Evolutionary conservation across 1,140 invertebrate genomes (phyloP).

Genomic region (Chlorops oryzae): DNA sequence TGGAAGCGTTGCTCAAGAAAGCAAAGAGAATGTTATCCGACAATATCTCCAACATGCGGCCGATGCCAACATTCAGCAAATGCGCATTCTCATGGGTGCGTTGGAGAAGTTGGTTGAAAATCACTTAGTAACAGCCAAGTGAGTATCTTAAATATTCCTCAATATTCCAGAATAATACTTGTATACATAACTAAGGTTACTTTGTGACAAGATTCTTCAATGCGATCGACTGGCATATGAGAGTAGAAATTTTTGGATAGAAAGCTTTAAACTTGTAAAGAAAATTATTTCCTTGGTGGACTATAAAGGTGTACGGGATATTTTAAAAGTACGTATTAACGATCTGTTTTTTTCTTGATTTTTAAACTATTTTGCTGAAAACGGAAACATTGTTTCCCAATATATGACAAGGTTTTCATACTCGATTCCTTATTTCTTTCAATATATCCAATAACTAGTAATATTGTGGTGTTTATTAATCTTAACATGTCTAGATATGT

Average conservation of each 20-base stretch:
- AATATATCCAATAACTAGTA: background rate
- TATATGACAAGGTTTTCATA: background rate
- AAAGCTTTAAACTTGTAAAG: conserved; percentile 78
- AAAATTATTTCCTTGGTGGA: conserved; percentile 85
- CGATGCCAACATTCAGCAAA: conserved; percentile 61
- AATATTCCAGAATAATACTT: background rate
- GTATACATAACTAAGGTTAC: conserved; percentile 54
- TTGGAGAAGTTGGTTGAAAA: conserved; percentile 66
- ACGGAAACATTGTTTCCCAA: background rate
- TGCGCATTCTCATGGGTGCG: conserved; percentile 65
- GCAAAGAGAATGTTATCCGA: conserved; percentile 63
- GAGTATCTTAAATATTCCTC: background rate
- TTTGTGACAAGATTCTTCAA: conserved; percentile 76
- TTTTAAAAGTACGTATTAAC: conserved; percentile 83
- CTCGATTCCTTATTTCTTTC: background rate
- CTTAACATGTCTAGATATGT: conserved; percentile 48
- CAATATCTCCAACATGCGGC: conserved; percentile 66
- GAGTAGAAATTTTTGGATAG: conserved; percentile 79
- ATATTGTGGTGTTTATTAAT: conserved; percentile 8
- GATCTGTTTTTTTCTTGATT: no score
- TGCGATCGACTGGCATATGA: conserved; percentile 73
- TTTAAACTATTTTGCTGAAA: background rate
- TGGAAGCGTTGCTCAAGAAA: conserved; percentile 55
- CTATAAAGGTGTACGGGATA: conserved; percentile 89
- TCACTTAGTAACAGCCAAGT: conserved; percentile 49